Percentiles rank a stretch among this genome's conserved stretches.
Evolutionary conservation across 2,113 vertebrate genomes (phyloP).

Genomic region (Opisthocomus hoazin): DNA sequence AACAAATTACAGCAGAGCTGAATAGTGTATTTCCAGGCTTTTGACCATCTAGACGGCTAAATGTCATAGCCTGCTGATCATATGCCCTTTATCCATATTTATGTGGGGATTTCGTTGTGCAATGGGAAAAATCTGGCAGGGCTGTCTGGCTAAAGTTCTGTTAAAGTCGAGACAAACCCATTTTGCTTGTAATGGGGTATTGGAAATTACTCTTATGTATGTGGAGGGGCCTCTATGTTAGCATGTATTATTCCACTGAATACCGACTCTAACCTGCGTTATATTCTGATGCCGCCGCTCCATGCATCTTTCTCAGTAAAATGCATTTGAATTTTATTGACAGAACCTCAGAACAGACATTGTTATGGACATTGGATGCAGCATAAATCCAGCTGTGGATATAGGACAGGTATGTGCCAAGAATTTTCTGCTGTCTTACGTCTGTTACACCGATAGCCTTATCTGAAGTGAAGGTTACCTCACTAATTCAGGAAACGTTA

Average conservation of each 20-base stretch:
- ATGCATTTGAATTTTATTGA: background rate
- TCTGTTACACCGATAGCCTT: background rate
- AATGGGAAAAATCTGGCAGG: background rate
- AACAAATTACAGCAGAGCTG: background rate
- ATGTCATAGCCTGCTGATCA: background rate
- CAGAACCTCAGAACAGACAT: slow-evolving; percentile 89
- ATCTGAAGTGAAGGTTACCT: background rate
- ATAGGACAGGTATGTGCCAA: slow-evolving; percentile 83
- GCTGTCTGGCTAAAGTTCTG: background rate
- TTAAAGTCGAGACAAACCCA: background rate
- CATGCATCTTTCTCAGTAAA: background rate
- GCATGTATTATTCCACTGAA: background rate
- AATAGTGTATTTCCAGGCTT: background rate
- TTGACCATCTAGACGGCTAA: background rate
- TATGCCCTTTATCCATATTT: background rate
- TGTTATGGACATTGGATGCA: slow-evolving; percentile 82
- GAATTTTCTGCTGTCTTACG: background rate
- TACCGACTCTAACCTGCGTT: background rate
- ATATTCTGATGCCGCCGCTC: background rate
- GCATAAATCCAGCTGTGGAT: slow-evolving; percentile 90
- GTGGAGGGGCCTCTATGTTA: background rate
- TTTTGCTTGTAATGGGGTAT: background rate
- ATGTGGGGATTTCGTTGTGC: background rate
- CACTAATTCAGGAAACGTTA: background rate
- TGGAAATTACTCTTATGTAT: background rate